Evolutionary conservation across 2,113 vertebrate genomes (phyloP).

Genomic region (Hydropotes inermis): DNA sequence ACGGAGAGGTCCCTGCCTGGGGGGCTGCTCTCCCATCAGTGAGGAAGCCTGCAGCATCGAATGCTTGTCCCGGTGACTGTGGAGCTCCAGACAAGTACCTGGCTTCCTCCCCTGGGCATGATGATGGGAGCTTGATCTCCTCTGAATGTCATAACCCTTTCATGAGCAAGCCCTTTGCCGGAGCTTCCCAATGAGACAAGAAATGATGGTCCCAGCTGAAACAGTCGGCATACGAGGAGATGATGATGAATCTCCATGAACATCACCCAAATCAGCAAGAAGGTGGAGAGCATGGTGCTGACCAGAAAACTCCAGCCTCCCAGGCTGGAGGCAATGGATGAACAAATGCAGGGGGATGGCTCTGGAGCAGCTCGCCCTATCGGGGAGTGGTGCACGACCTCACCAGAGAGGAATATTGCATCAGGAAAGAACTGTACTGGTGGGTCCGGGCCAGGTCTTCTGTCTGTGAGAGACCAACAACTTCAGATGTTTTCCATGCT

Average conservation of each 20-base stretch:
- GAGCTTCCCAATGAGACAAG: neutral
- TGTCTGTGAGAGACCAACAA: too few relatives aligned
- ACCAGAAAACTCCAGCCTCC: neutral
- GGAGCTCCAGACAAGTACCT: neutral
- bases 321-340: neutral
- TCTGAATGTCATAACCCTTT: neutral
- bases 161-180: neutral
- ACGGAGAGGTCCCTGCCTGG: neutral
- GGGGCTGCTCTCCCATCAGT: neutral
- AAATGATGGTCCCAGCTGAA: neutral
- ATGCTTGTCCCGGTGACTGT: rapidly evolving
- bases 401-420: rapidly evolving
- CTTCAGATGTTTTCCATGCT: neutral
- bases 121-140: neutral
- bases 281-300: neutral
- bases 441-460: neutral
- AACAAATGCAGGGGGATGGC: rapidly evolving
- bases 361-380: rapidly evolving
- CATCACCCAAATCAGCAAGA: rapidly evolving
- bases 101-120: neutral
- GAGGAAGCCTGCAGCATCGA: neutral
- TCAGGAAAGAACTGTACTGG: neutral
- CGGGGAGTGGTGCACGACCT: too few relatives aligned
- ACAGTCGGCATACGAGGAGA: neutral
- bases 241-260: neutral